phyloP scores from a whole-genome alignment of 2,113 vertebrate genomes.

The Galemys pyrenaicus region DNA sequence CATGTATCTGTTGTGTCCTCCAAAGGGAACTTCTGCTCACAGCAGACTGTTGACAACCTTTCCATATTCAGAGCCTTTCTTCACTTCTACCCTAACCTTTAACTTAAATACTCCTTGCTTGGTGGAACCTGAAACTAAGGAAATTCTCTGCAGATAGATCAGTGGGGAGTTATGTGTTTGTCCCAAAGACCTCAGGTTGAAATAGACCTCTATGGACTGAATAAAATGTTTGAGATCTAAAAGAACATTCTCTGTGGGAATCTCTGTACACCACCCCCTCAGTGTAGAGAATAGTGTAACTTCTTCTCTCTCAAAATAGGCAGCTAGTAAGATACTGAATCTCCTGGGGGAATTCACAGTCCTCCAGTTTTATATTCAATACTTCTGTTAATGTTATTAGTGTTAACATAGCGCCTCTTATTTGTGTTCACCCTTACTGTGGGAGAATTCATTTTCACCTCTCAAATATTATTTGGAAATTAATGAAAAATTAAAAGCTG shows the following conservation, averaged over 20 bases:
- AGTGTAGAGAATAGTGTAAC: neutral
- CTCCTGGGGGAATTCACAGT: neutral
- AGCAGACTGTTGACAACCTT: neutral
- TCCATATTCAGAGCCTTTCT: neutral
- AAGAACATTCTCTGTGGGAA: slow-evolving; percentile 9
- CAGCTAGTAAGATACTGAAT: neutral
- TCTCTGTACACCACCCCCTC: neutral
- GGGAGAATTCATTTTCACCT: neutral
- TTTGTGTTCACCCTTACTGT: neutral
- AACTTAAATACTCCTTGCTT: neutral
- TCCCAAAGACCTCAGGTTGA: neutral
- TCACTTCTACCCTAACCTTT: neutral
- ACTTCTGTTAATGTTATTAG: neutral
- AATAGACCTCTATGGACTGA: neutral
- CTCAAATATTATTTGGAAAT: neutral
- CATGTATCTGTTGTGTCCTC: neutral
- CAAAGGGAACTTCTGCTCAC: neutral
- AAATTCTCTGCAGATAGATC: neutral
- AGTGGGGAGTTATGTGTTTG: neutral
- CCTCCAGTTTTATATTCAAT: neutral
- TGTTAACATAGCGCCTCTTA: neutral
- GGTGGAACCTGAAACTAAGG: neutral
- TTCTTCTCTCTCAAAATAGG: neutral
- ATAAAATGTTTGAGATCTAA: slow-evolving; percentile 15
- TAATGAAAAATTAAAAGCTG: neutral